Evolutionary conservation across 2,113 vertebrate genomes (phyloP).

Genomic region (Ursus arctos): DNA sequence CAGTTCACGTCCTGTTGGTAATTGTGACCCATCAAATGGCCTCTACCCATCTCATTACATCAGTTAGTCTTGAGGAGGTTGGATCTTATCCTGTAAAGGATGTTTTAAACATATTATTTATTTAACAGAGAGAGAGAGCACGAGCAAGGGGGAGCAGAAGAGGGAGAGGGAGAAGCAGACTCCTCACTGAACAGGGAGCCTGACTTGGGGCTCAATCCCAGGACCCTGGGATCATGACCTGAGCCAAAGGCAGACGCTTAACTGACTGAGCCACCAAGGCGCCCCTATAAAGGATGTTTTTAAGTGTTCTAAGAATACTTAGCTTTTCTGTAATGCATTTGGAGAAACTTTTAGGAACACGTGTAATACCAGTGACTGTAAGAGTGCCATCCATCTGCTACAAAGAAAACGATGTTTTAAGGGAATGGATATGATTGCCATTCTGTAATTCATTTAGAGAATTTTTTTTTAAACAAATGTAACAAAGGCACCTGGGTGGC

Average conservation of each 20-base stretch:
- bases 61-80: not conserved
- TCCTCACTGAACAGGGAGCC: too few relatives aligned
- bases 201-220: too few relatives aligned
- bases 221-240: too few relatives aligned
- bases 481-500: not conserved
- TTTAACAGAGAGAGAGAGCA: too few relatives aligned
- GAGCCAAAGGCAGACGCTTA: too few relatives aligned
- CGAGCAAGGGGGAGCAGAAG: too few relatives aligned
- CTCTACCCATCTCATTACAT: not conserved
- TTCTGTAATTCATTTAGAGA: not conserved
- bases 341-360: not conserved
- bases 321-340: not conserved
- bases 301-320: not conserved
- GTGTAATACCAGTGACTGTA: not conserved
- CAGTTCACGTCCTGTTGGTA: not conserved
- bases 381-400: not conserved
- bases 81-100: not conserved
- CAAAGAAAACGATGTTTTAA: not conserved
- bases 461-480: not conserved
- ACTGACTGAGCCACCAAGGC: too few relatives aligned
- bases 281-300: not conserved
- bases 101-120: too few relatives aligned
- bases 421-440: not conserved
- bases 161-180: too few relatives aligned
- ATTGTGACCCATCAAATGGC: not conserved